phyloP scores from a whole-genome alignment of 1,140 invertebrate species.

The Colletes latitarsis region DNA sequence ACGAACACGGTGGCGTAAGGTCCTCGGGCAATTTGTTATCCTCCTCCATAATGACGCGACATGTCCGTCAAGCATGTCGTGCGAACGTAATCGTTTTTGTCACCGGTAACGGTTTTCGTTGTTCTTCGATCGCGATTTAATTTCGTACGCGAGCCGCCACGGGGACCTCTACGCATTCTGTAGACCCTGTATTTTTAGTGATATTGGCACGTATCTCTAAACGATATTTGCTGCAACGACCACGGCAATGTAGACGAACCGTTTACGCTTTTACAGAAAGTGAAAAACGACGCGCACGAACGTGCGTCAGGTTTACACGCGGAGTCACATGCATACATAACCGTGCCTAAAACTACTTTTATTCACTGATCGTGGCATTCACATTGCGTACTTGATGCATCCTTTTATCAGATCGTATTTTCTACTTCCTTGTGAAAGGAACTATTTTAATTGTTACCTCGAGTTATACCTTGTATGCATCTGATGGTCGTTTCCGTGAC shows the following conservation, averaged over 20 bases:
- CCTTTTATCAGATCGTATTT: background rate
- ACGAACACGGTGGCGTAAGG: background rate
- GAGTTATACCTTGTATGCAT: background rate
- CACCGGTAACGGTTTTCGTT: background rate
- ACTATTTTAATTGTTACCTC: background rate
- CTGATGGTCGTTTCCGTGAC: no score
- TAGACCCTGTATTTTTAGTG: conserved; percentile 64
- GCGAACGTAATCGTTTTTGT: background rate
- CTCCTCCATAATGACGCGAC: background rate
- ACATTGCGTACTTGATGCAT: background rate
- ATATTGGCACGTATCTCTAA: conserved; percentile 59
- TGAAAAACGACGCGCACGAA: background rate
- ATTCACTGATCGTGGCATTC: background rate
- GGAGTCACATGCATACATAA: background rate
- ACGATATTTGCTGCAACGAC: conserved; percentile 19
- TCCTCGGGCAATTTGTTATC: conserved; percentile 13
- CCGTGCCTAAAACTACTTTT: background rate
- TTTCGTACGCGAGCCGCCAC: conserved; percentile 45
- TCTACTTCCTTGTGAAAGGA: background rate
- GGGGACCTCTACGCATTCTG: conserved; percentile 9
- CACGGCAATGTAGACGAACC: background rate
- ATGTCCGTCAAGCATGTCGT: background rate
- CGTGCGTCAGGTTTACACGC: background rate
- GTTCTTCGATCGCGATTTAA: conserved; percentile 57
- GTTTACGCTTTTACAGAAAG: conserved; percentile 20